A percentile compares a stretch with the other conserved stretches of the same genome.
Conservation (phyloP, 2,113 vertebrate genomes). For the Cepphus grylle region DNA sequence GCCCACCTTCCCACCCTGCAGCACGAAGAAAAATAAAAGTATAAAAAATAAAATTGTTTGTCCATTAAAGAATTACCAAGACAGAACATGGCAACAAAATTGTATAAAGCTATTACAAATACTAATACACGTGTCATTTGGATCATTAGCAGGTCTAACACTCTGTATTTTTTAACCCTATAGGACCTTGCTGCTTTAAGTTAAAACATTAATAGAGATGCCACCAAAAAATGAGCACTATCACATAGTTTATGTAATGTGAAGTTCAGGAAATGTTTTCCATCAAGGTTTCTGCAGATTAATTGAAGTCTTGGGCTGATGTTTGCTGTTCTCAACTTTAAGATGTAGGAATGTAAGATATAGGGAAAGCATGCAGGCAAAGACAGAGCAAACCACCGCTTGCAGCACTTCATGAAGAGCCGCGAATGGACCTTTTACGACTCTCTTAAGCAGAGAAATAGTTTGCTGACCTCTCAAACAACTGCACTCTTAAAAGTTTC, state of each 20-base stretch:
- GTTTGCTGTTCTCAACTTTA: not conserved
- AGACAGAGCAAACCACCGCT: not conserved
- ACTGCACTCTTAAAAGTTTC: not conserved
- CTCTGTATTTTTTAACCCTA: not conserved
- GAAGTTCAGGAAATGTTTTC: not conserved
- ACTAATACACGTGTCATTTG: not conserved
- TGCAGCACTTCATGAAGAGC: not conserved
- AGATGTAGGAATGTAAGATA: not conserved
- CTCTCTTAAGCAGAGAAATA: not conserved
- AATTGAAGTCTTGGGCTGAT: not conserved
- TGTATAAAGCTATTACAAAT: not conserved
- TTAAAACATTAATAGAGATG: not conserved
- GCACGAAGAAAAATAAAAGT: not conserved
- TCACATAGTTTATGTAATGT: not conserved
- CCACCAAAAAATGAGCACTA: not conserved
- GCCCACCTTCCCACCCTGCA: not conserved
- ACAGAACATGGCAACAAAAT: not conserved
- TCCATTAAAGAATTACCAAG: not conserved
- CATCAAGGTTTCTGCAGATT: not conserved
- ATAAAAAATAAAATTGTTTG: not conserved
- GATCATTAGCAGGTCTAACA: not conserved
- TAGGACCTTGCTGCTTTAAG: not conserved
- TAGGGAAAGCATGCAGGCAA: not conserved
- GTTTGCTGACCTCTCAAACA: not conserved
- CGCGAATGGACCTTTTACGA: fast-evolving